These are phyloP conservation scores for Drosophila neocordata DNA, from an alignment of 1,140 invertebrate species.

Conservation along the genomic window DNA sequence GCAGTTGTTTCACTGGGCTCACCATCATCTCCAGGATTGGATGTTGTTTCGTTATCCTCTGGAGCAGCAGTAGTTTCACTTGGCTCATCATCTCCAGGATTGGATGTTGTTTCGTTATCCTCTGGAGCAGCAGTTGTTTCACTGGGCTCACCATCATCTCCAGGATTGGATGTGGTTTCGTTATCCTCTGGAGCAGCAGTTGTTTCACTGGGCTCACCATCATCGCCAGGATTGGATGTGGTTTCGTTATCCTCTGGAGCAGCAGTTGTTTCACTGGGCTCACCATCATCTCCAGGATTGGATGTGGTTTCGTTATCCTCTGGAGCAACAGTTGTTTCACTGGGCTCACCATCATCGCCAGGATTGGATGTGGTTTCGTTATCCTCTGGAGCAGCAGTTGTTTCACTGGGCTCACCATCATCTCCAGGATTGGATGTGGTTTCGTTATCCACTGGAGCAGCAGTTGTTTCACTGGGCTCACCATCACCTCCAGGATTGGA, in stretches of 20 bases:
- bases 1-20: not conserved
- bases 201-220: not conserved
- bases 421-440: slow-evolving; percentile 9
- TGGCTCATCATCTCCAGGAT: not conserved
- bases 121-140: slow-evolving; percentile 7
- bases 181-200: not conserved
- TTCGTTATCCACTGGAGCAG: not conserved
- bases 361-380: not conserved
- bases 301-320: not conserved
- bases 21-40: not conserved
- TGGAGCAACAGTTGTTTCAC: not conserved
- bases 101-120: not conserved
- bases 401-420: not conserved
- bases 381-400: not conserved
- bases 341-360: not conserved
- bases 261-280: not conserved
- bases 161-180: not conserved
- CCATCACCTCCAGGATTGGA: not conserved
- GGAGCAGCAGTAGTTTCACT: not conserved
- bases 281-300: not conserved
- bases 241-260: not conserved
- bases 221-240: not conserved
- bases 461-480: not conserved
- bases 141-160: not conserved
- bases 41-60: not conserved